Evolutionary conservation across 2,113 vertebrate species (phyloP).

Genomic region (Oenanthe melanoleuca): DNA sequence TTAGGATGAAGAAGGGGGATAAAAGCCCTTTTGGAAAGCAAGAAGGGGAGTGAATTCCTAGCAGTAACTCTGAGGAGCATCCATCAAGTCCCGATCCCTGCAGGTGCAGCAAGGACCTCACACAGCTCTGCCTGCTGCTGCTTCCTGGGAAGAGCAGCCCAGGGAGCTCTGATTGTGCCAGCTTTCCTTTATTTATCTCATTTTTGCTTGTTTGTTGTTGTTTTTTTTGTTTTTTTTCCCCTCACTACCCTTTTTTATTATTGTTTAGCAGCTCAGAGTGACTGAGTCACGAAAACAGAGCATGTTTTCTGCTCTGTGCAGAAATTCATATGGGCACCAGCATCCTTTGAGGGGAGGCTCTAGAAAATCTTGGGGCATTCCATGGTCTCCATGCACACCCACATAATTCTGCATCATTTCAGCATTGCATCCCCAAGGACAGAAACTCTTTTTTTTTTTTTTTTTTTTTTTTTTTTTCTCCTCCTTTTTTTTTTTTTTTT

Average conservation of each 20-base stretch:
- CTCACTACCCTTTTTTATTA: background rate
- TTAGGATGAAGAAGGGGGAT: background rate
- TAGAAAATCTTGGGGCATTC: background rate
- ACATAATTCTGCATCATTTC: background rate
- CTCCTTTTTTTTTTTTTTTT: accelerated
- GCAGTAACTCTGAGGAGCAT: background rate
- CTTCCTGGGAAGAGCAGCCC: background rate
- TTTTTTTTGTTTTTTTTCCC: too few species aligned
- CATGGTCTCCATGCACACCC: background rate
- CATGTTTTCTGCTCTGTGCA: accelerated
- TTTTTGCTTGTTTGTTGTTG: background rate
- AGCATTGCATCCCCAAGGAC: background rate
- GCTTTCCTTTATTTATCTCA: background rate
- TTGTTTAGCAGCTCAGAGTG: background rate
- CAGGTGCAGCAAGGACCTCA: background rate
- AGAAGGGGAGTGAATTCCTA: background rate
- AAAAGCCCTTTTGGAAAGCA: background rate
- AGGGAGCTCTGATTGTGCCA: background rate
- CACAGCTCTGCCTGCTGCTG: background rate
- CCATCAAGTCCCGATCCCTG: background rate
- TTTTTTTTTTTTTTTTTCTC: background rate
- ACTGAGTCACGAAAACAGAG: background rate
- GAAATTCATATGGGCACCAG: background rate
- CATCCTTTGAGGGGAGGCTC: background rate
- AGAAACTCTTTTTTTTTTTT: background rate